Evolutionary conservation across 2,888 invertebrate species (phyloP), one percentile per base, ranked within the genome.

Genomic region (Megalurothrips usitatus): DNA sequence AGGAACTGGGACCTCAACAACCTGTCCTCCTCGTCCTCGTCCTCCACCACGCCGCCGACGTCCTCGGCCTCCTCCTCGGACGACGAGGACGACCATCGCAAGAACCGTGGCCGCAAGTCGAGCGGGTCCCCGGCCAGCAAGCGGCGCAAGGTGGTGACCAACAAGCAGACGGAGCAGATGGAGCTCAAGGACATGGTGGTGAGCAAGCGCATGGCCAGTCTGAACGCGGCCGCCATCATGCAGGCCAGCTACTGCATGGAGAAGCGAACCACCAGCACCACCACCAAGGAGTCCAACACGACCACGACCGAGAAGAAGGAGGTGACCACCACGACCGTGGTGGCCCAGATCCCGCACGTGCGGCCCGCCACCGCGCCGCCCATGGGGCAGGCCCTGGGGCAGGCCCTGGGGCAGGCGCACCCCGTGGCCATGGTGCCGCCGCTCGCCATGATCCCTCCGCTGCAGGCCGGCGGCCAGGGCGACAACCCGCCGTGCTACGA

Each of bases 201-300:
- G 23, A 91, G 94, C 84, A 96, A 96, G 86, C 91, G 96, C 49
- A 96, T 96, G 96, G 96, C 96, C 28, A 95, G 95, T 86, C 88
- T 96, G 49, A 96, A 96, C 87, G 96, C 96, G 19, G 93, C 94
- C 58, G 96, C 96, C 28, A 96, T 96, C 85, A 89, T 96, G 83
- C 95, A 96, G 0, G 96, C 96, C 28, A 95, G 95, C 83, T 96
- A 96, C 85, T 91, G 90, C 2, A 88, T 89, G 78, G 95, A 95
- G 86, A 94, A 92, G 85, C 86, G 85, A 48, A 83, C 83, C 9
- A 81, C 82, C 9, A 52, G 81, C 8, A 80, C 80, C 19, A 28
- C 81, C 80, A 58, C 49, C 19, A 80, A 81, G 79, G 82, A 81
- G 34, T 23, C n/a, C n/a, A 81, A 80, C 47, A 82, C 79, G 19